Evolutionary conservation across 2,888 invertebrate species (phyloP).

Genomic region (Cheilosia vernalis): DNA sequence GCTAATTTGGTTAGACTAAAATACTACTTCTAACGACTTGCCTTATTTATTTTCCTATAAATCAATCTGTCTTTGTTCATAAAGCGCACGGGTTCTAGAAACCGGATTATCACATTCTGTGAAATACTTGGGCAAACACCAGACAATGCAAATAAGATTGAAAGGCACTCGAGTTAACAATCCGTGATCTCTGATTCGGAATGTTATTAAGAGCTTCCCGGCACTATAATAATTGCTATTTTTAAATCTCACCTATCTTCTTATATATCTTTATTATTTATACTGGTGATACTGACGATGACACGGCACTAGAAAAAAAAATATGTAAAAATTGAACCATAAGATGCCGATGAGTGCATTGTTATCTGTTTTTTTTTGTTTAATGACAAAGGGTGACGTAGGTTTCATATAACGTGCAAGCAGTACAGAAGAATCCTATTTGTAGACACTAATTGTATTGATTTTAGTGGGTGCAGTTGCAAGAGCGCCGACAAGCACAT

Average conservation of each 20-base stretch:
- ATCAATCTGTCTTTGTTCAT: conserved; percentile 6
- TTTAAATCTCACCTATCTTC: conserved; percentile 13
- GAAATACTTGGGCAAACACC: conserved; percentile 19
- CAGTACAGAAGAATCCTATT: neutral
- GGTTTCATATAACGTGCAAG: neutral
- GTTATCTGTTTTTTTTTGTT: conserved; percentile 58
- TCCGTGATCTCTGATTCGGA: conserved; percentile 6
- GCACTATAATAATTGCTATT: conserved; percentile 22
- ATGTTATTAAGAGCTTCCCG: neutral
- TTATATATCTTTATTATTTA: conserved; percentile 9
- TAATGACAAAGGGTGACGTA: conserved; percentile 40
- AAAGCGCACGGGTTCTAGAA: conserved; percentile 3
- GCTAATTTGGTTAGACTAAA: conserved; percentile 20
- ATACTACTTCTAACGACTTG: conserved; percentile 2
- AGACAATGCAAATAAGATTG: conserved; percentile 4
- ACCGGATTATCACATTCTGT: conserved; percentile 8
- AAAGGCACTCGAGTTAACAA: neutral
- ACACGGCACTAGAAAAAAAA: conserved; percentile 5
- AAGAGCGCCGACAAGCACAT: neutral
- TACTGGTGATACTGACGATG: conserved; percentile 15
- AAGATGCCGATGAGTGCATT: neutral
- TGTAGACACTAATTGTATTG: conserved; percentile 53
- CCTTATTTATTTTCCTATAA: conserved; percentile 14
- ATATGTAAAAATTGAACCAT: neutral
- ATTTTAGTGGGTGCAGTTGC: conserved; percentile 12